Evolutionary conservation across 2,797 vertebrate species (phyloP), one percentile per base, ranked within the genome.

Genomic region (Clarias laeviceps): DNA sequence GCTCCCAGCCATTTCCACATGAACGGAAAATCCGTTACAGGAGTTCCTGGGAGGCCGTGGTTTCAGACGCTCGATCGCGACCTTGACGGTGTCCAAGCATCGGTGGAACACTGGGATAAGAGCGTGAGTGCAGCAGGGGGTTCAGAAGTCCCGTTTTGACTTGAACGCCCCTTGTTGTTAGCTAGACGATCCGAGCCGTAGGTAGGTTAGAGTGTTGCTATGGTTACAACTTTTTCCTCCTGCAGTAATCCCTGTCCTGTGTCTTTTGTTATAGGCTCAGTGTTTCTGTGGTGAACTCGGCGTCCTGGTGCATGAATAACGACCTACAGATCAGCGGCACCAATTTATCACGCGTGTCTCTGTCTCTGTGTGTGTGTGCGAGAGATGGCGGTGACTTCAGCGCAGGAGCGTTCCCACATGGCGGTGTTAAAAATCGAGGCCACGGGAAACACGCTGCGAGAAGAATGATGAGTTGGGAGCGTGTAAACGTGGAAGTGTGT

Each of bases 401-500:
- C n/a, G 6, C 78, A 45, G 61, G 34, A 80, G 37, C 15, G 15
- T 80, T 50, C 14, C 32, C 29, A 62, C 77, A n/a, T 62, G 20
- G 11, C 12, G 2, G 57, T 34, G 34, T 79, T 62, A 40, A 24
- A 50, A 79, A 79, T 79, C 65, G 22, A 84, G 76, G 87, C 82
- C 83, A 84, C 14, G 37, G 78, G 68, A 85, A 68, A 89, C 68
- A 79, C 40, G 6, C 0, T 40, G 56, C 4, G 27, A 61, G 74
- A 87, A 61, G 85, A 83, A 87, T 81, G 84, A 85, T 79, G 84
- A 82, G 74, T 84, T 85, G 9, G 64, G 79, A 78, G 76, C 66
- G 82, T 54, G 83, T 82, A 87, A 84, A 87, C 84, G 83, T 82
- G 66, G 15, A 87, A 86, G 87, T 82, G 34, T 82, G 84, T 57